Percentiles rank a stretch among this genome's conserved stretches.
Conservation (phyloP, 2,113 vertebrate species). For the Leptobrachium leishanense region DNA sequence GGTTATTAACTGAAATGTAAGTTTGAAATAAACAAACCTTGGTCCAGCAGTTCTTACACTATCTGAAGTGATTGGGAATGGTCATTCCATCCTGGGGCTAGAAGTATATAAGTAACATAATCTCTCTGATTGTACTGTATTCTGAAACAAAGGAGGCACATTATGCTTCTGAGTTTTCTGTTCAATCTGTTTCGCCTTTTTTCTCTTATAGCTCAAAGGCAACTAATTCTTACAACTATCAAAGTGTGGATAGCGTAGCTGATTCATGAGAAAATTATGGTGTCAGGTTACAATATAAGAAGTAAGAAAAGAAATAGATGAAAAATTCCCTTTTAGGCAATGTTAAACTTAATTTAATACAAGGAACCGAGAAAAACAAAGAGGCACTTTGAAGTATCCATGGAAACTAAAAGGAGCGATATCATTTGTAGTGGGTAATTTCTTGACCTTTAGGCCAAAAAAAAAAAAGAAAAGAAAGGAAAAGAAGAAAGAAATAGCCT, state of each 20-base stretch:
- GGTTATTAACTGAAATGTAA: no score
- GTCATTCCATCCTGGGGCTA: no score
- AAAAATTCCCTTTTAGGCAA: constrained; percentile 5
- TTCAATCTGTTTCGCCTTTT: background rate
- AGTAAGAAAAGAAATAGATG: background rate
- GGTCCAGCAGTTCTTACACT: no score
- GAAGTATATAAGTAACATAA: no score
- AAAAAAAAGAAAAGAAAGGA: background rate
- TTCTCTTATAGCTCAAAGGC: background rate
- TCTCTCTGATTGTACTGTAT: no score
- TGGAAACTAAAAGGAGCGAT: constrained; percentile 13
- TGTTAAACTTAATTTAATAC: constrained; percentile 4
- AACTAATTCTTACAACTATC: background rate
- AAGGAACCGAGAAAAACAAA: constrained; percentile 7
- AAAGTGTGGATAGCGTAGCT: background rate
- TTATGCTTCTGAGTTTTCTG: background rate
- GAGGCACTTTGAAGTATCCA: constrained; percentile 8
- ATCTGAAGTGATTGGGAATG: no score
- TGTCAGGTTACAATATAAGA: background rate
- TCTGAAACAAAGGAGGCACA: no score
- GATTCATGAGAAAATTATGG: background rate
- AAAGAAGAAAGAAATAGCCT: background rate
- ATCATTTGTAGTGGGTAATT: constrained; percentile 7
- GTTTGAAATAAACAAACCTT: no score
- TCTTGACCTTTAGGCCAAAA: constrained; percentile 5